phyloP scores from a whole-genome alignment of 2,797 vertebrate species.

The Petrocephalus schoutedeni region DNA sequence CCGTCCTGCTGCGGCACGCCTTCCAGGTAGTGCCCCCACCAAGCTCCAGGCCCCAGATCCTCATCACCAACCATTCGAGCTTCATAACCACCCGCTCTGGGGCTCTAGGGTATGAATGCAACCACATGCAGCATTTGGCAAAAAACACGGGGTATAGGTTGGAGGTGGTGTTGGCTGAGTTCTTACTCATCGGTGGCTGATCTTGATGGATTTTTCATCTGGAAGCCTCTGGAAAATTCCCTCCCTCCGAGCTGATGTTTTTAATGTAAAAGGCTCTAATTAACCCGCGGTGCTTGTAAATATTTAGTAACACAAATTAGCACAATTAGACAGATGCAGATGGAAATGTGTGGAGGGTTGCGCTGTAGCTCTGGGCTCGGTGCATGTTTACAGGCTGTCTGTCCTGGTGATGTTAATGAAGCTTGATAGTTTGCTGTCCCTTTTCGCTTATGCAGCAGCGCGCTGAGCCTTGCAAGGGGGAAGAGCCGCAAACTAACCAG shows the following conservation, averaged over 20 bases:
- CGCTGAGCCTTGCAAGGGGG: background rate
- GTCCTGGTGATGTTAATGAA: background rate
- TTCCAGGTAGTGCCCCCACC: background rate
- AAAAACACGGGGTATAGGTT: background rate
- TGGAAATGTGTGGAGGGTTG: background rate
- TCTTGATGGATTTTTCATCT: background rate
- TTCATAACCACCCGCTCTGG: background rate
- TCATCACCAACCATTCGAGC: background rate
- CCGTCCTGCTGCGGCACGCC: background rate
- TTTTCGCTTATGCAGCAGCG: background rate
- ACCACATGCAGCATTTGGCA: background rate
- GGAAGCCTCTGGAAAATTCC: background rate
- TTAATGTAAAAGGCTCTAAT: background rate
- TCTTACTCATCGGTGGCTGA: background rate
- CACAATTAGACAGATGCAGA: background rate
- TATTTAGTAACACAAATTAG: slow-evolving; percentile 12
- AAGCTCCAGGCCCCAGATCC: background rate
- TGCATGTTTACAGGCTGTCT: background rate
- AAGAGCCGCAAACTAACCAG: background rate
- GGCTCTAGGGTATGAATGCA: background rate
- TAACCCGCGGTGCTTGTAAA: slow-evolving; percentile 1
- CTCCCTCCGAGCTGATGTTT: background rate
- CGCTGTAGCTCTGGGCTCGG: background rate
- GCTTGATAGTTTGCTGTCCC: background rate
- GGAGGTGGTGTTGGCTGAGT: background rate